These are phyloP conservation scores for Hippoglossus stenolepis DNA, from an alignment of 2,113 vertebrate genomes.

Conservation along the genomic window DNA sequence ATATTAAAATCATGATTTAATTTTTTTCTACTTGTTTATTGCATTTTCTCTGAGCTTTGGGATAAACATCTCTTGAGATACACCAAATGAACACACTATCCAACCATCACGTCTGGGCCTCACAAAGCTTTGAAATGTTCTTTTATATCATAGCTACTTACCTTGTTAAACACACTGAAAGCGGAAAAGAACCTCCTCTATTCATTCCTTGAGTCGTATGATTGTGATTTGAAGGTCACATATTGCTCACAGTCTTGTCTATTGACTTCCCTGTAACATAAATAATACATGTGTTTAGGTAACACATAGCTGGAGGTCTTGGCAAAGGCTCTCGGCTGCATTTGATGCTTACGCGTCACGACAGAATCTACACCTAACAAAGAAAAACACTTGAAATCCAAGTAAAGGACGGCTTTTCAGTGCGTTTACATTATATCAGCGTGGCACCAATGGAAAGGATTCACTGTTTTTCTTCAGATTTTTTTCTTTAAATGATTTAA, in stretches of 20 bases:
- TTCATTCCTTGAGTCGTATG: constrained; percentile 4
- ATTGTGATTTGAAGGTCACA: constrained; percentile 2
- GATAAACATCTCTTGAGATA: too few relatives aligned
- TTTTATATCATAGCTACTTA: not conserved
- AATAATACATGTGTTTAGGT: constrained; percentile 26
- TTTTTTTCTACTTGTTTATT: too few relatives aligned
- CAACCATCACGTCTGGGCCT: too few relatives aligned
- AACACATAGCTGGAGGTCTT: constrained; percentile 15
- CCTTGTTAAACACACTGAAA: not conserved
- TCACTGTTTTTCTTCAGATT: not conserved
- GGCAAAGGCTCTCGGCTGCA: not conserved
- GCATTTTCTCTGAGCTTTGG: too few relatives aligned
- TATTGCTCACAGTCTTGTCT: not conserved
- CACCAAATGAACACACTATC: too few relatives aligned
- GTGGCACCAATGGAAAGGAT: not conserved
- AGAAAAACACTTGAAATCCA: not conserved
- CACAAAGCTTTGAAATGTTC: not conserved
- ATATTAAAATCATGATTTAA: too few relatives aligned
- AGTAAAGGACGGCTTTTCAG: not conserved
- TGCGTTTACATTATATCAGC: not conserved
- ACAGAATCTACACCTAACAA: not conserved
- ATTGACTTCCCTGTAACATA: not conserved
- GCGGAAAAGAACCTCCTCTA: not conserved
- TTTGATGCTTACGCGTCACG: constrained; percentile 10
- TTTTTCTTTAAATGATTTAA: not conserved